Base-by-base conservation (phyloP, 2,888 invertebrate genomes). In the Parasteatoda lunata region DNA sequence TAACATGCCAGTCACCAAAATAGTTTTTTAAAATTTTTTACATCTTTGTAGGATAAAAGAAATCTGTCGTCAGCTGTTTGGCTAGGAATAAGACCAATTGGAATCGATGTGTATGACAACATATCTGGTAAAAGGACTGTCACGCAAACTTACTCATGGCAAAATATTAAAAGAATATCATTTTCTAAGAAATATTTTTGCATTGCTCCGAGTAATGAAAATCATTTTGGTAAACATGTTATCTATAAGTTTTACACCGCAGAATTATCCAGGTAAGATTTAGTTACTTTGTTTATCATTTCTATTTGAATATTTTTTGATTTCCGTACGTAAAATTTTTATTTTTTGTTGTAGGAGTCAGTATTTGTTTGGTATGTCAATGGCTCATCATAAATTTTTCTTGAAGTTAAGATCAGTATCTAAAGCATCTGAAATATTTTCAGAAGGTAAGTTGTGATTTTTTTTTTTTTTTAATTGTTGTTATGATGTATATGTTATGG, bases 331-430 rank as follows among this genome's bases (percentile, higher is more conserved):
- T 71, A 15, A 51, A 51, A 13, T 79, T 54, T 52, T 64, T 49
- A 52, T 49, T 11, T 45, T 69, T 45, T 69, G 47, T 66, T 71
- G 77, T 68, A 89, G 89, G 54, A 80, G 77, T 73, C 47, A 87
- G 7, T 90, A 80, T 65, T 72, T 89, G 48, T 89, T 90, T 71
- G 84, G 84, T 51, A 83, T 90, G 11, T 79, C 89, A 7, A 82
- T 88, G 70, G 79, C 88, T 49, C 88, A 89, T 83, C 89, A 89
- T 82, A 87, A 88, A 13, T 88, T 89, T 80, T 83, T 52, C 66
- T 54, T 88, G 3, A 88, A 85, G 65, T 52, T 85, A 4, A 84
- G 80, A 79, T 84, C 88, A 47, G 77, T 82, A 30, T 73, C 82
- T 51, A 88, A 88, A 80, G 76, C 79, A 66, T 88, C 88, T 68